Conservation (phyloP, 2,888 invertebrate species). For the Cylindroiulus punctatus region DNA sequence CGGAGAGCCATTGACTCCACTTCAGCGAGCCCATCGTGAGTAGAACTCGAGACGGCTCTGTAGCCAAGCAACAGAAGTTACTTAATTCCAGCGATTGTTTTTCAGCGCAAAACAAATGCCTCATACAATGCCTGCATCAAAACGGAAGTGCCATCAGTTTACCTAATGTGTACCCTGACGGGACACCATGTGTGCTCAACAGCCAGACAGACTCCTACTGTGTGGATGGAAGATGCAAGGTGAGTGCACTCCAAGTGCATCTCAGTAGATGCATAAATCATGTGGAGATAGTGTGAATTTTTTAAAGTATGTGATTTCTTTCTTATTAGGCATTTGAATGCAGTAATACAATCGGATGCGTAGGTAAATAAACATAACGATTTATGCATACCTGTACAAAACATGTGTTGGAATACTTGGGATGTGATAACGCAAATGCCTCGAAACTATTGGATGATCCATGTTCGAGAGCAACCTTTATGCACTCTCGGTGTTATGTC, state of each 20-base stretch:
- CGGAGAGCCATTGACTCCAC: not conserved
- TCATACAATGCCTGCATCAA: not conserved
- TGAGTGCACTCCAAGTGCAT: not conserved
- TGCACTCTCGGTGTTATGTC: too few relatives aligned
- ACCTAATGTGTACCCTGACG: not conserved
- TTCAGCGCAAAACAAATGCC: not conserved
- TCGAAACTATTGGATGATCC: too few relatives aligned
- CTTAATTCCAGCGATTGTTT: not conserved
- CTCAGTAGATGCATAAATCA: not conserved
- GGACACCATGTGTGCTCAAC: not conserved
- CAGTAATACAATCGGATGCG: not conserved
- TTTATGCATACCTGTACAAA: too few relatives aligned
- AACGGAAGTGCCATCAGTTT: not conserved
- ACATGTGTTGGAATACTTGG: too few relatives aligned
- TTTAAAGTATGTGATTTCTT: not conserved
- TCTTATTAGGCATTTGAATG: not conserved
- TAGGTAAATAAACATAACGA: conserved; percentile 44
- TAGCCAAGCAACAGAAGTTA: too few relatives aligned
- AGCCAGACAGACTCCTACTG: not conserved
- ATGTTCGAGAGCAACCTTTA: too few relatives aligned
- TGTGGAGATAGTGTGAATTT: not conserved
- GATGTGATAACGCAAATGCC: too few relatives aligned
- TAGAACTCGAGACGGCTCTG: not conserved
- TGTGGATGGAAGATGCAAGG: conserved; percentile 20
- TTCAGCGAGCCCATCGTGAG: not conserved